A percentile compares a stretch with the other conserved stretches of the same genome.
Conservation (phyloP, 2,113 vertebrate genomes). For the Psophia crepitans region DNA sequence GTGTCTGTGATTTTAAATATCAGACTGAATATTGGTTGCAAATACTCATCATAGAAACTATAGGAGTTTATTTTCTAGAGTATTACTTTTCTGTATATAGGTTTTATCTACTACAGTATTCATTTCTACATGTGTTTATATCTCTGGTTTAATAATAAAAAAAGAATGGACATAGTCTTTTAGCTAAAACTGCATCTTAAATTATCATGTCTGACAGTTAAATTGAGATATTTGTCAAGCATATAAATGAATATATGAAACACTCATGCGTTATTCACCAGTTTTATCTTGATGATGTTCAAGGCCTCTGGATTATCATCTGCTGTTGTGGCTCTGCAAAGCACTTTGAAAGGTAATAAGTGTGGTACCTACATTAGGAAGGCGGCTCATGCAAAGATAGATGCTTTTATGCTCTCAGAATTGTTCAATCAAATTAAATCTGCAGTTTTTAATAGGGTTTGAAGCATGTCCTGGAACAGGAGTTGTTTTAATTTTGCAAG, state of each 20-base stretch:
- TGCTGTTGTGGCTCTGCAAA: neutral
- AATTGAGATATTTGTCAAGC: slow-evolving; percentile 14
- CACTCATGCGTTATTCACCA: neutral
- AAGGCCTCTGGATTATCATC: neutral
- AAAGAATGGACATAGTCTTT: neutral
- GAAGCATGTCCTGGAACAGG: neutral
- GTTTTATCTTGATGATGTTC: neutral
- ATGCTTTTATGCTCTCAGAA: neutral
- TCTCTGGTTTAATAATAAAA: neutral
- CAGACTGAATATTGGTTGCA: neutral
- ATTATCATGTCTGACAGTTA: slow-evolving; percentile 13
- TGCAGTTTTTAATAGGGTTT: neutral
- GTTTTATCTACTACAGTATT: neutral
- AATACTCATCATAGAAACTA: neutral
- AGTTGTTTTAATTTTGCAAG: neutral
- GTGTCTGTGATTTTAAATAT: neutral
- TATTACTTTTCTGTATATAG: neutral
- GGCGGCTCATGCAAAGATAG: neutral
- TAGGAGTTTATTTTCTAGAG: neutral
- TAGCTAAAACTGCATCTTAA: neutral
- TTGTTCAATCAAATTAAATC: neutral
- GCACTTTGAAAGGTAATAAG: neutral
- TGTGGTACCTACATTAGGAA: neutral
- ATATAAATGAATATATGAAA: slow-evolving; percentile 11
- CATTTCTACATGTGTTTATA: neutral